These are phyloP conservation scores for Thunnus maccoyii DNA, from an alignment of 2,113 vertebrate species.

Conservation along the genomic window DNA sequence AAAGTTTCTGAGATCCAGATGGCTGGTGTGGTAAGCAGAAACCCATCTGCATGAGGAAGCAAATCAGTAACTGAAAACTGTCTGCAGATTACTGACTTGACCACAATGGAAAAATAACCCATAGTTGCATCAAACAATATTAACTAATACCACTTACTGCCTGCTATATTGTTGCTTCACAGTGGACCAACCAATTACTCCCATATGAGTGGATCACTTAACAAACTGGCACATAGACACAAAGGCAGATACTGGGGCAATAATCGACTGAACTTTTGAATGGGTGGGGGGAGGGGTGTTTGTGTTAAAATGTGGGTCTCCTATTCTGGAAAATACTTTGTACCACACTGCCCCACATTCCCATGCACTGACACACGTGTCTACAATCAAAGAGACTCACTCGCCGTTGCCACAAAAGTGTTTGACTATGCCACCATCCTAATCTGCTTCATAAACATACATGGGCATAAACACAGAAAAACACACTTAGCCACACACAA, in stretches of 20 bases:
- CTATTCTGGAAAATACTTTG: conserved; percentile 1
- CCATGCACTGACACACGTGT: conserved; percentile 47
- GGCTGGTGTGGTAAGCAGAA: conserved; percentile 36
- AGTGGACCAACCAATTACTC: background rate
- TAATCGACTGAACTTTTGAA: conserved; percentile 52
- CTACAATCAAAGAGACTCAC: conserved; percentile 56
- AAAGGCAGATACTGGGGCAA: conserved; percentile 29
- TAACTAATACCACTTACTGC: background rate
- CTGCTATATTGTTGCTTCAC: background rate
- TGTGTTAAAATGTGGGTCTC: conserved; percentile 49
- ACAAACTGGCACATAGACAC: conserved; percentile 47
- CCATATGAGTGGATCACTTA: background rate
- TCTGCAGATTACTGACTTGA: background rate
- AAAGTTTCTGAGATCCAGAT: conserved; percentile 47
- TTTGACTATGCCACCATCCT: conserved; percentile 56
- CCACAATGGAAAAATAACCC: background rate
- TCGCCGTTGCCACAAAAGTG: conserved; percentile 20
- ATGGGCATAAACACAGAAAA: conserved; percentile 39
- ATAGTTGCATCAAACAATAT: conserved; percentile 3
- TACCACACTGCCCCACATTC: conserved; percentile 66
- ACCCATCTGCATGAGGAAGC: conserved; percentile 40
- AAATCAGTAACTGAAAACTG: conserved; percentile 28
- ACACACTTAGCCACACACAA: conserved; percentile 53
- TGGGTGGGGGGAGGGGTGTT: conserved; percentile 34
- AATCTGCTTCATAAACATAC: conserved; percentile 74